Base-by-base conservation (phyloP, 1,140 invertebrate genomes). In the Heliconius hewitsoni region DNA sequence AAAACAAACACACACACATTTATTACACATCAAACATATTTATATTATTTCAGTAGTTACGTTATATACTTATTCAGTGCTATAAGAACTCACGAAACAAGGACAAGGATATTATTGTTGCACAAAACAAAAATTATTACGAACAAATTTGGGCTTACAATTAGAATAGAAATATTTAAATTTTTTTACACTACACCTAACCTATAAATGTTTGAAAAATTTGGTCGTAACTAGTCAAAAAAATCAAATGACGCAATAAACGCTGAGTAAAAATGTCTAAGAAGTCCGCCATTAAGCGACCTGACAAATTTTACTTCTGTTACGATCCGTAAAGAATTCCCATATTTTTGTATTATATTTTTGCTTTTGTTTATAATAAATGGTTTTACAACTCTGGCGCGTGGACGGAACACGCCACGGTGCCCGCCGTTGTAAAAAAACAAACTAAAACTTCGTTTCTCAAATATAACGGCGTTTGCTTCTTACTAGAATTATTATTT, bases 311-410 rank as follows among this genome's bases (percentile, higher is more conserved):
- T 83, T 87, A 84, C 76, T 60, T 73, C 78, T 83, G 81, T 90
- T 89, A 89, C 82, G 81, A 88, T 89, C 85, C 85, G 86, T 89
- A 88, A 87, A 90, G 85, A 91, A 91, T 90, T 86, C 80, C 81
- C 76, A 86, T 88, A 88, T 89, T 89, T 42, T 86, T 87, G 76
- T 88, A 79, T 88, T 85, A 87, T 85, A 87, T 85, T 87, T 86
- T 76, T 77, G 82, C 81, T 83, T 84, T 89, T 87, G 84, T 89
- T 86, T 77, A 50, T 73, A 79, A 85, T 88, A 87, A 92, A 91
- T 89, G 78, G 87, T 81, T 91, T 91, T 93, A 91, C 74, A 76
- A 74, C 85, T 73, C 30, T 76, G 90, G 89, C 91, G 90, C 91
- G 91, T 91, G 91, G 90, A 86, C 42, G 86, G 82, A 91, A 83